A percentile compares a stretch with the other conserved stretches of the same genome.
These are phyloP conservation scores for Burhinus bistriatus DNA, from an alignment of 2,113 vertebrate species.

Conservation along the genomic window DNA sequence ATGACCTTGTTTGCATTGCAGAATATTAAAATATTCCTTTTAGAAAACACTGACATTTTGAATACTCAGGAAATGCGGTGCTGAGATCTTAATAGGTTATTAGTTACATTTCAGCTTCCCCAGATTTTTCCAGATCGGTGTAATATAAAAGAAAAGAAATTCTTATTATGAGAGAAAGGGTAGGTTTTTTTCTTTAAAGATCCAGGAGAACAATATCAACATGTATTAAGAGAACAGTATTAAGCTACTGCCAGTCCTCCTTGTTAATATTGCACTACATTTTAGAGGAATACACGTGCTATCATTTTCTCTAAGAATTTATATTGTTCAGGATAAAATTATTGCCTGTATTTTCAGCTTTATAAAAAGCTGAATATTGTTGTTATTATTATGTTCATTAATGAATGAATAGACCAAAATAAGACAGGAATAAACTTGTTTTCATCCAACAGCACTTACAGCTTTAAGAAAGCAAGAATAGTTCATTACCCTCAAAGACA, in stretches of 20 bases:
- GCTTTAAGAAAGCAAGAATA: background rate
- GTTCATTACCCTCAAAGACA: background rate
- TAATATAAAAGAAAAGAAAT: background rate
- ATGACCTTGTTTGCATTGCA: slow-evolving; percentile 61
- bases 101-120: background rate
- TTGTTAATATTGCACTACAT: background rate
- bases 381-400: background rate
- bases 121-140: background rate
- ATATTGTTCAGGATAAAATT: background rate
- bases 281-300: background rate
- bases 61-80: slow-evolving; percentile 26
- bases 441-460: background rate
- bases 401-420: background rate
- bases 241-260: background rate
- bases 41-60: slow-evolving; percentile 8
- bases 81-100: slow-evolving; percentile 8
- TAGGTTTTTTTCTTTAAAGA: background rate
- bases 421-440: background rate
- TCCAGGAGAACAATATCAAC: background rate
- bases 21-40: slow-evolving; percentile 53
- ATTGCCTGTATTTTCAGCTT: background rate
- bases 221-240: background rate
- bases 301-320: background rate
- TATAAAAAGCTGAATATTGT: background rate
- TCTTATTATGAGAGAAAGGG: background rate